A percentile compares a stretch with the other conserved stretches of the same genome.
Evolutionary conservation across 1,140 invertebrate genomes (phyloP).

Genomic region (Rhagoletis zephyria): DNA sequence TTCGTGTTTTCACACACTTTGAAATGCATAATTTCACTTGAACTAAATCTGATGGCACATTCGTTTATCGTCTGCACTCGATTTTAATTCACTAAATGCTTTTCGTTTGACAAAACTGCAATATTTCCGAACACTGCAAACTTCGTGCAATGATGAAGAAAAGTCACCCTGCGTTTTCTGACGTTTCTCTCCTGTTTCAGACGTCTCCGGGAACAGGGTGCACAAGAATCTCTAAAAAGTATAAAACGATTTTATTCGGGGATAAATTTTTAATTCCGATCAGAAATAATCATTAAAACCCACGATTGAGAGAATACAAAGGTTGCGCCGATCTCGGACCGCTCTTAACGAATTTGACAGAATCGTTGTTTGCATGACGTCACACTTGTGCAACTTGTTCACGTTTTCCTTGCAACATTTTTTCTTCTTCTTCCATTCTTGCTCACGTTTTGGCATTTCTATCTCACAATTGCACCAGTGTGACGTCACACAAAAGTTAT

Average conservation of each 20-base stretch:
- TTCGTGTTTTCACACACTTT: neutral
- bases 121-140: neutral
- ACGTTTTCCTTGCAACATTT: too few species aligned
- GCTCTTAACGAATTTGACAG: too few species aligned
- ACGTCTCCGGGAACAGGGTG: neutral
- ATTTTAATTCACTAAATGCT: constrained; percentile 8
- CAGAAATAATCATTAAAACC: neutral
- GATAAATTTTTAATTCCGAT: neutral
- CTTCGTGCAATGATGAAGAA: neutral
- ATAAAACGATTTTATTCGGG: neutral
- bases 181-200: constrained; percentile 30
- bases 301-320: too few species aligned
- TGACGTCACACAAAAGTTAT: too few species aligned
- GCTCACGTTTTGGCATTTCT: too few species aligned
- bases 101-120: neutral
- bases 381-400: too few species aligned
- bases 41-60: too few species aligned
- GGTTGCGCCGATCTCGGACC: too few species aligned
- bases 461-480: too few species aligned
- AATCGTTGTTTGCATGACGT: too few species aligned
- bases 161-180: neutral
- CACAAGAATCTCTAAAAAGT: neutral
- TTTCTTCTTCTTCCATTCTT: too few species aligned
- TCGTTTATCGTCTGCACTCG: constrained; percentile 18
- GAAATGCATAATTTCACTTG: constrained; percentile 22